Evolutionary conservation across 2,888 invertebrate species (phyloP), one percentile per base, ranked within the genome.

Genomic region (Sphaerophoria taeniata): DNA sequence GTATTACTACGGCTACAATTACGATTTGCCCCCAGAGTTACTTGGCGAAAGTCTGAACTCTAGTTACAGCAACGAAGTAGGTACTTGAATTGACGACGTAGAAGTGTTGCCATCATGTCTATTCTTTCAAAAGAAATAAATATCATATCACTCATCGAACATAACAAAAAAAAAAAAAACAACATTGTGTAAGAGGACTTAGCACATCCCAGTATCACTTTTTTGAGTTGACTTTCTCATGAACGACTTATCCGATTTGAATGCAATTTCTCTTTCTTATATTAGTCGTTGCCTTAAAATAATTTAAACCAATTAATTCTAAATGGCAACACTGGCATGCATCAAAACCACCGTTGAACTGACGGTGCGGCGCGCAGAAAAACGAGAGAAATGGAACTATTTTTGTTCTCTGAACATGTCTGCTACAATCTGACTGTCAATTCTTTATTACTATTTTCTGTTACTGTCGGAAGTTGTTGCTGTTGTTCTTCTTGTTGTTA

Each of bases 361-460:
- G 45, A 9, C 6, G 56, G n/a, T 16, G n/a, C 16, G 58, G 34
- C 56, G 49, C 49, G 33, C 11, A 14, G 0, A 3, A 16, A 49
- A 49, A 3, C 14, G 12, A 49, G 14, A 14, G 65, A 58, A 45
- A 74, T 60, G 67, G 61, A 43, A 49, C 61, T 79, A 75, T 84
- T 55, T 84, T 71, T 79, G 67, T 85, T 85, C 73, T 81, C 70
- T 58, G 81, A 81, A 81, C 81, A 73, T 85, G 80, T 81, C 70
- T 81, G 60, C 73, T 77, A 76, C 85, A 81, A 85, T 85, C 80
- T 69, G 70, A 81, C 85, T 85, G 76, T 85, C 73, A 81, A 77
- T 85, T 76, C 70, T 81, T 85, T 85, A 85, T 81, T 76, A 65
- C 80, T 58, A 77, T 77, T 81, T 81, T 81, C 76, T 76, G 80